Evolutionary conservation across 1,140 invertebrate species (phyloP).

Genomic region (Lysiphlebus fabarum): DNA sequence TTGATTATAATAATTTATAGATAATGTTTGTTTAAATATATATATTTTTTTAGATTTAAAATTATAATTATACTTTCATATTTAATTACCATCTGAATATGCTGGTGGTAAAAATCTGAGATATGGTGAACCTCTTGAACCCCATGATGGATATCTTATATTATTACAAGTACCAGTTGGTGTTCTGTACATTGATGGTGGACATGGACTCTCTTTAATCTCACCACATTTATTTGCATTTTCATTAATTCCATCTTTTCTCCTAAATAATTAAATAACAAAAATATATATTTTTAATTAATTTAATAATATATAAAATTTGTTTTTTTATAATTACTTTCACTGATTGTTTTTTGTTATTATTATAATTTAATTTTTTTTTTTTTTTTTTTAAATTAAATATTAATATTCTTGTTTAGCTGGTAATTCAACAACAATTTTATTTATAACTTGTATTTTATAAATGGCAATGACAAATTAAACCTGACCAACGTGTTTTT

Average conservation of each 20-base stretch:
- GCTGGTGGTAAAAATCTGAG: constrained; percentile 72
- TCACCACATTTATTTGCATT: constrained; percentile 36
- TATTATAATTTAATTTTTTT: too few relatives aligned
- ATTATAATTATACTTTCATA: constrained; percentile 4
- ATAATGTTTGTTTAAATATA: neutral
- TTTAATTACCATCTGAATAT: constrained; percentile 77
- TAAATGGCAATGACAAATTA: constrained; percentile 2
- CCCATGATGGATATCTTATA: constrained; percentile 84
- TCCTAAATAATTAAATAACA: constrained; percentile 28
- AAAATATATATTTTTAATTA: constrained; percentile 8
- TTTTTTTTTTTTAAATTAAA: too few relatives aligned
- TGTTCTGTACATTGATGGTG: constrained; percentile 75
- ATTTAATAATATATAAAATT: constrained; percentile 8
- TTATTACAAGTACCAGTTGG: constrained; percentile 93
- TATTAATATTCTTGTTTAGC: constrained; percentile 19
- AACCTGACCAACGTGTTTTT: neutral
- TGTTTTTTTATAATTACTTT: neutral
- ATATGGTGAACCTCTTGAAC: constrained; percentile 79
- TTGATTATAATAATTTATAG: neutral
- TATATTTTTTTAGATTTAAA: neutral
- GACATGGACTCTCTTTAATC: constrained; percentile 57
- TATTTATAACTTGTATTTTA: constrained; percentile 1
- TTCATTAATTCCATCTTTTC: constrained; percentile 31
- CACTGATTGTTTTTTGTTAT: neutral
- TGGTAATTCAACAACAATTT: constrained; percentile 14